Conservation (phyloP, 1,140 invertebrate genomes). For the Aphelenchoides avenae region DNA sequence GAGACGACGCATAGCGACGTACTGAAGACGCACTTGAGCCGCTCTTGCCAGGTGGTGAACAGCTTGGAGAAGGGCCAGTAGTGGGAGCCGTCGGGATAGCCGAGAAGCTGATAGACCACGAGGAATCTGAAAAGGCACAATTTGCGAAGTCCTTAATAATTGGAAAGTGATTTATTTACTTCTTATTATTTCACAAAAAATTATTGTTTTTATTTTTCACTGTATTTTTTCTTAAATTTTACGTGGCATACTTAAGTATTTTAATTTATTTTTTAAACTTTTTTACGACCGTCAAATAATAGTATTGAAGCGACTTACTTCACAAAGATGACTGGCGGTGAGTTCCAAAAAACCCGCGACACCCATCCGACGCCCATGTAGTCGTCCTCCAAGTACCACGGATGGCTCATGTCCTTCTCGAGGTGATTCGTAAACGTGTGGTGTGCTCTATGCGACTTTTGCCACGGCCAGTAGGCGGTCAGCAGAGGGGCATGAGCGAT, state of each 20-base stretch:
- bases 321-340: no score
- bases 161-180: no score
- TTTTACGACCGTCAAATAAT: no score
- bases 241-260: no score
- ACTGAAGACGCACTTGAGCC: constrained; percentile 42
- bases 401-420: constrained; percentile 44
- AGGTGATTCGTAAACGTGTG: constrained; percentile 39
- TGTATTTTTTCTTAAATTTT: no score
- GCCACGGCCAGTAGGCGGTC: constrained; percentile 48
- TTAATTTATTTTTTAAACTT: constrained; percentile 12
- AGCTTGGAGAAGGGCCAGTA: constrained; percentile 47
- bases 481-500: constrained; percentile 46
- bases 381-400: constrained; percentile 42
- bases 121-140: constrained; percentile 33
- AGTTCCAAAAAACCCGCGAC: no score
- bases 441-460: constrained; percentile 44
- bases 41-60: constrained; percentile 42
- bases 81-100: constrained; percentile 45
- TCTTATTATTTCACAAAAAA: no score
- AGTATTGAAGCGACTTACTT: no score
- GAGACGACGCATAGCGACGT: constrained; percentile 24
- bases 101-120: constrained; percentile 40
- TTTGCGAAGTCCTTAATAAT: no score
- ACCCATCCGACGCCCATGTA: constrained; percentile 11
- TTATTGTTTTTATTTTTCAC: no score